phyloP scores from a whole-genome alignment of 2,113 vertebrate genomes.

The Steatornis caripensis region DNA sequence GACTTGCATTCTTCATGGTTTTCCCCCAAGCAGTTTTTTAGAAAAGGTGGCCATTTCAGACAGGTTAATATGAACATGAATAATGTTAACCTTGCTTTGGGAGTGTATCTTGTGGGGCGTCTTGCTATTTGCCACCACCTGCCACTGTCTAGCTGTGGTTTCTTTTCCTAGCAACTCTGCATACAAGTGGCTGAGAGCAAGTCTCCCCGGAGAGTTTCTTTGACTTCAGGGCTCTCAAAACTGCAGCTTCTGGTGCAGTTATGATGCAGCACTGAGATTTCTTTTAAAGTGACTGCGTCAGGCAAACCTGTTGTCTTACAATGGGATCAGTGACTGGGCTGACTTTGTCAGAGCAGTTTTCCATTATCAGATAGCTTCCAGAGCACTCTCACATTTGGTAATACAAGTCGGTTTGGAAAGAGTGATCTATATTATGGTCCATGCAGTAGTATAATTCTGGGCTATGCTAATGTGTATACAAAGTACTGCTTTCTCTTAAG shows the following conservation, averaged over 20 bases:
- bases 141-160: not conserved
- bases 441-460: not conserved
- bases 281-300: not conserved
- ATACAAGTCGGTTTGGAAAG: not conserved
- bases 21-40: conserved; percentile 19
- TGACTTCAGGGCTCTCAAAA: not conserved
- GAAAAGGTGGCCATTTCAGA: conserved; percentile 35
- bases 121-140: not conserved
- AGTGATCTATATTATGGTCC: not conserved
- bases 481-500: not conserved
- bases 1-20: conserved; percentile 41
- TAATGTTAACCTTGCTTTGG: conserved; percentile 1
- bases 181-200: not conserved
- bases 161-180: not conserved
- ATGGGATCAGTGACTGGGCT: not conserved
- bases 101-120: not conserved
- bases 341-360: not conserved
- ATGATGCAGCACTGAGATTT: not conserved
- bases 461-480: not conserved
- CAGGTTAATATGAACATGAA: conserved; percentile 12
- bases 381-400: not conserved
- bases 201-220: not conserved
- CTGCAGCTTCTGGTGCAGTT: not conserved
- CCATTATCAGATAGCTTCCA: not conserved
- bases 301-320: not conserved